A percentile compares a stretch with the other conserved stretches of the same genome.
Evolutionary conservation across 1,140 invertebrate species (phyloP).

Genomic region (Drosophila ercepeae): DNA sequence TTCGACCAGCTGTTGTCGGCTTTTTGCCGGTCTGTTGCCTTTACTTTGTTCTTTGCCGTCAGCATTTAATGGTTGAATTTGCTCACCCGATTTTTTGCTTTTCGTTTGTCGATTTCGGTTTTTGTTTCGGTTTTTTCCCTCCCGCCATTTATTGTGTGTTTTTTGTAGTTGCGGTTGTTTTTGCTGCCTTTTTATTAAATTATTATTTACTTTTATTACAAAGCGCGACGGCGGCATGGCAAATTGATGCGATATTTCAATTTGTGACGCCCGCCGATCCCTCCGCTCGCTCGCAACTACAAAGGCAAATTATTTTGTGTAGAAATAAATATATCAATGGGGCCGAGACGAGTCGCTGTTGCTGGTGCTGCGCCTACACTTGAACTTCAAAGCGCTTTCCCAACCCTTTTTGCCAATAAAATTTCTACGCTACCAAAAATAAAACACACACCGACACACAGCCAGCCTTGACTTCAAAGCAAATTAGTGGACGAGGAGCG

Average conservation of each 20-base stretch:
- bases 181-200: constrained; percentile 69
- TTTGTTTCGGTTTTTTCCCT: background rate
- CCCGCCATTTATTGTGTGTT: background rate
- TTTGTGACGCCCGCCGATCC: constrained; percentile 62
- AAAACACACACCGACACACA: constrained; percentile 31
- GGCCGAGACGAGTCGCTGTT: constrained; percentile 3
- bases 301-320: constrained; percentile 28
- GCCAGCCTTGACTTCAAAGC: constrained; percentile 66
- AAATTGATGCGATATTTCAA: constrained; percentile 81
- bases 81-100: constrained; percentile 30
- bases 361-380: constrained; percentile 52
- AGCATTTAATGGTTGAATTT: constrained; percentile 73
- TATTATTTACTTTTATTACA: constrained; percentile 82
- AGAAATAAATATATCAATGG: constrained; percentile 62
- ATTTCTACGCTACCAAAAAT: constrained; percentile 67
- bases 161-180: constrained; percentile 42
- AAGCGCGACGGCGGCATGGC: constrained; percentile 75
- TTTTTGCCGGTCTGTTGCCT: constrained; percentile 53
- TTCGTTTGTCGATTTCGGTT: constrained; percentile 23
- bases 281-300: constrained; percentile 7
- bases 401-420: constrained; percentile 75
- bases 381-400: constrained; percentile 73
- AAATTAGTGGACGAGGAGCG: constrained; percentile 17
- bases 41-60: constrained; percentile 77
- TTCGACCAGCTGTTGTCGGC: constrained; percentile 67